Evolutionary conservation across 2,888 invertebrate genomes (phyloP).

Genomic region (Dryobota labecula): DNA sequence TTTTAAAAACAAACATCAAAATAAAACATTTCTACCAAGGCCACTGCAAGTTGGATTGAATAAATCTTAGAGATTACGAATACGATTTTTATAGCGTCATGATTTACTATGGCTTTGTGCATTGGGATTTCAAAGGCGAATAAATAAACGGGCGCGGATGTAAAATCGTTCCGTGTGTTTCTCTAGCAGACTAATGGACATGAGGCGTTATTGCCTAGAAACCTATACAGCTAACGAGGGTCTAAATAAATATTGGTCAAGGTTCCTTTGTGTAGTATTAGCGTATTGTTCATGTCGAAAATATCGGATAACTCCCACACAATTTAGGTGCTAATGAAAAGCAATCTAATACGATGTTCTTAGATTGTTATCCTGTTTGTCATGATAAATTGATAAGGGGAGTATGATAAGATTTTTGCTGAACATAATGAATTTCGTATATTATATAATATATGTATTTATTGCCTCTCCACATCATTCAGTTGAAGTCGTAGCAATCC

Average conservation of each 20-base stretch:
- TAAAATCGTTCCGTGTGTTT: constrained; percentile 50
- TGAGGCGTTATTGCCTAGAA: constrained; percentile 67
- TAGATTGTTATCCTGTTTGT: background rate
- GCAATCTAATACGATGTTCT: constrained; percentile 2
- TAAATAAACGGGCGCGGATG: constrained; percentile 31
- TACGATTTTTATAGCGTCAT: constrained; percentile 33
- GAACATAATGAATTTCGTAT: background rate
- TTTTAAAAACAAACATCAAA: constrained; percentile 26
- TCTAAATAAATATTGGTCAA: constrained; percentile 72
- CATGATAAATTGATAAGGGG: background rate
- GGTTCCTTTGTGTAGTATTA: constrained; percentile 58
- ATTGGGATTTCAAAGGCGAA: constrained; percentile 29
- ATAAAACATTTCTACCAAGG: constrained; percentile 13
- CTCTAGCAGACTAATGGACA: constrained; percentile 53
- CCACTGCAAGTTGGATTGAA: constrained; percentile 31
- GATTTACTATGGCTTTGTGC: constrained; percentile 43
- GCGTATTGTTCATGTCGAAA: constrained; percentile 25
- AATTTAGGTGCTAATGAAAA: constrained; percentile 27
- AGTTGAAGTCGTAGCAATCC: background rate
- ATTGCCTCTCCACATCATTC: background rate
- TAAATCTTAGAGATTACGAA: constrained; percentile 38
- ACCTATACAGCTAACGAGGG: constrained; percentile 63
- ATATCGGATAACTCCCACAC: constrained; percentile 49
- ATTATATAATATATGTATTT: background rate
- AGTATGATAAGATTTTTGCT: background rate